Evolutionary conservation across 2,113 vertebrate genomes (phyloP).

Genomic region (Nycticryphes semicollaris): DNA sequence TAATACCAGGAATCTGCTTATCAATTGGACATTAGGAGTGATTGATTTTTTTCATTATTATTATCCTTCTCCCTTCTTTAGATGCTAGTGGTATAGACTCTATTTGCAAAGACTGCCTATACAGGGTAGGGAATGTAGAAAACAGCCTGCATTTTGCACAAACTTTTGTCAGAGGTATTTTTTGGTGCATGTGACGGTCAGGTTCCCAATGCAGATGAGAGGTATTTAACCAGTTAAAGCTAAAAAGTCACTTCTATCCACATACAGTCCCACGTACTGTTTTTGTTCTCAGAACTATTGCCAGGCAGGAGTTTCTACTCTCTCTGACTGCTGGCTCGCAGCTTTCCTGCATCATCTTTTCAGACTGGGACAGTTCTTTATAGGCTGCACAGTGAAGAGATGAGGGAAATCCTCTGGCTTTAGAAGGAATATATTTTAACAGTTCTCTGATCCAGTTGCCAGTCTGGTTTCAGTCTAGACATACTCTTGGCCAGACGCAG

Average conservation of each 20-base stretch:
- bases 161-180: background rate
- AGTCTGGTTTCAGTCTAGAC: background rate
- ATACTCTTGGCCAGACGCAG: background rate
- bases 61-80: background rate
- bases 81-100: background rate
- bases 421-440: background rate
- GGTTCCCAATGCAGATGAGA: background rate
- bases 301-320: background rate
- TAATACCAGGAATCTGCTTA: background rate
- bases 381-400: background rate
- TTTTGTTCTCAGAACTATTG: background rate
- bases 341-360: background rate
- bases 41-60: background rate
- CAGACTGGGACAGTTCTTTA: background rate
- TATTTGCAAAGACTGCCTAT: background rate
- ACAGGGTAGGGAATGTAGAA: background rate
- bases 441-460: background rate
- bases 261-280: rapidly evolving
- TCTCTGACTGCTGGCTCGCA: background rate
- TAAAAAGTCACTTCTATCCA: background rate
- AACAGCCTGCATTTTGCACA: background rate
- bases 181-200: background rate
- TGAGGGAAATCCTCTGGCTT: background rate
- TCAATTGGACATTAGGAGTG: background rate
- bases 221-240: background rate